Evolutionary conservation across 2,797 vertebrate species (phyloP).

Genomic region (Tragopan temminckii): DNA sequence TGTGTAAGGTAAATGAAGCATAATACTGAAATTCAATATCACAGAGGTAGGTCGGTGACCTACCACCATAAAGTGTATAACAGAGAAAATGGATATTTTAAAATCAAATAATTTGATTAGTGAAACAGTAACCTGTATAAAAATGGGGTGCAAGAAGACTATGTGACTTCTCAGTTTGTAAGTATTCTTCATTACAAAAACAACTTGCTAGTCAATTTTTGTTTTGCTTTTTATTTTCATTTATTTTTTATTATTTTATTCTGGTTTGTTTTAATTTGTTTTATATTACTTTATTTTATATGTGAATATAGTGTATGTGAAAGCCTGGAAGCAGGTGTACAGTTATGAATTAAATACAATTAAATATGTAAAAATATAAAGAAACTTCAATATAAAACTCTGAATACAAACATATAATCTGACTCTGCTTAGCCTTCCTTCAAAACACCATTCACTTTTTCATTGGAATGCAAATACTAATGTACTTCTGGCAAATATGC

Average conservation of each 20-base stretch:
- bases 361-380: neutral
- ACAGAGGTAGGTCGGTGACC: constrained; percentile 41
- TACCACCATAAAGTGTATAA: neutral
- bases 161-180: neutral
- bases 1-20: constrained; percentile 59
- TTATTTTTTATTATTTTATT: neutral
- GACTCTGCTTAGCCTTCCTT: neutral
- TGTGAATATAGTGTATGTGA: neutral
- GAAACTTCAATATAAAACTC: neutral
- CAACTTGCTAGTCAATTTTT: neutral
- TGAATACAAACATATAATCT: neutral
- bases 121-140: constrained; percentile 33
- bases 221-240: neutral
- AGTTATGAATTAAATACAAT: neutral
- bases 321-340: neutral
- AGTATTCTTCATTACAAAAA: constrained; percentile 5
- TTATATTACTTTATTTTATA: neutral
- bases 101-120: constrained; percentile 51
- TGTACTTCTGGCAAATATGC: neutral
- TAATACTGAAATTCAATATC: constrained; percentile 57
- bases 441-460: neutral
- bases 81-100: constrained; percentile 32
- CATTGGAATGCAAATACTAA: neutral
- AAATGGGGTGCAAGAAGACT: neutral
- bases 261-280: neutral